Evolutionary conservation across 1,140 invertebrate genomes (phyloP), one percentile per base, ranked within the genome.

Genomic region (Scaptomyza hsui): DNA sequence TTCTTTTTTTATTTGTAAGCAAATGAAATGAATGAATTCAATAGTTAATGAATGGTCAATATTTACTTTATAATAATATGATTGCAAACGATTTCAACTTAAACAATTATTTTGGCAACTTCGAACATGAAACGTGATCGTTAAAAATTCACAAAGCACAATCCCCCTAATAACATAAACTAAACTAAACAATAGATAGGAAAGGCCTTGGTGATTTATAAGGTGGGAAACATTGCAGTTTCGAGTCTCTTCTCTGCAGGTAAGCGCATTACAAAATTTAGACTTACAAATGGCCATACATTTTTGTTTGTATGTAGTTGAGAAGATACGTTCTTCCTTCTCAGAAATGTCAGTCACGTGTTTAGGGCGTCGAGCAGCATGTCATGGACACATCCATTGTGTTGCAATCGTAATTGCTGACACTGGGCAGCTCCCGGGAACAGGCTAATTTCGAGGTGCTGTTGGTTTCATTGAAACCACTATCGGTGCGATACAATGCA

Each of bases 381-480:
- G 75, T 47, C 78, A 91, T 89, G 3, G 82, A 89, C 0, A 85
- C 72, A 45, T 90, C 83, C 32, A 82, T 5, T 39, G 47, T 48
- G 12, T 6, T 16, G 45, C 48, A 44, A 16, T 71, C 70, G 12
- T 29, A 29, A 13, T 42, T 29, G 26, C 26, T 29, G 26, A 29
- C 49, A 24, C 47, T 35, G n/a, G 53, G 65, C 35, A 72, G 10
- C 9, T 82, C 88, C 49, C 83, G 77, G 4, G 78, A 29, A 7
- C 41, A 78, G 6, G 71, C 78, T 29, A 72, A 75, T 1, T 70
- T 60, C 9, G 89, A 93, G 9, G 60, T 83, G 57, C 70, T 82
- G 19, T 47, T 37, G 4, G 80, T 90, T 47, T 91, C 90, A 51
- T 91, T 91, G 53, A 91, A 91, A n/a, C 90, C 90, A 42, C 90